Base-by-base conservation (phyloP, 2,797 vertebrate species). In the Danionella dracula region DNA sequence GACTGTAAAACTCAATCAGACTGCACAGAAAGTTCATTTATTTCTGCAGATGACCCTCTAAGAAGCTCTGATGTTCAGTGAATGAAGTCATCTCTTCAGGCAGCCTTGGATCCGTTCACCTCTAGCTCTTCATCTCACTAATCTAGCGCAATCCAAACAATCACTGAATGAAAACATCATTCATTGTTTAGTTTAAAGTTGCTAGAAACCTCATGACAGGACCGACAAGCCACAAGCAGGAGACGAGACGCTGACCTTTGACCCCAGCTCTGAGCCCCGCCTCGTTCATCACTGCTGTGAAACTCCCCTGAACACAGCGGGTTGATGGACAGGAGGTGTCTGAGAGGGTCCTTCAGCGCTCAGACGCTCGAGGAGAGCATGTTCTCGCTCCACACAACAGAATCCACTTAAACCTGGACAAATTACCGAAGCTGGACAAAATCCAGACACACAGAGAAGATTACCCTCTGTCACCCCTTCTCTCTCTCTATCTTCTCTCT, bases 381-480 rank as follows among this genome's bases (percentile, higher is more conserved):
- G 3, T 27, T 3, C 23, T 27, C 23, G n/a, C n/a, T n/a, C n/a
- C n/a, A n/a, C n/a, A n/a, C n/a, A n/a, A n/a, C n/a, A n/a, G n/a
- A n/a, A n/a, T n/a, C n/a, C n/a, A n/a, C n/a, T n/a, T n/a, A n/a
- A n/a, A n/a, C 23, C 23, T 6, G 6, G 23, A 27, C 23, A 27
- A 27, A 27, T 3, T 3, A 27, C 3, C 23, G 3, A 27, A 27
- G 3, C 23, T 27, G 91, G 93, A 97, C 80, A 90, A 90, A 92
- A 97, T 95, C 93, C 94, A 99, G 95, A 98, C 94, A 72, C 90
- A 84, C 85, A 89, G 82, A 74, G 89, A 90, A 93, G 96, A 89
- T 96, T 93, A 97, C n/a, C n/a, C n/a, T n/a, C n/a, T 96, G 93
- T 98, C 96, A 95, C 92, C 90, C 90, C 89, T 86, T 81, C 85